Percentiles rank a stretch among this genome's conserved stretches.
phyloP scores from a whole-genome alignment of 2,888 invertebrate genomes.

The Scaptomyza parva region DNA sequence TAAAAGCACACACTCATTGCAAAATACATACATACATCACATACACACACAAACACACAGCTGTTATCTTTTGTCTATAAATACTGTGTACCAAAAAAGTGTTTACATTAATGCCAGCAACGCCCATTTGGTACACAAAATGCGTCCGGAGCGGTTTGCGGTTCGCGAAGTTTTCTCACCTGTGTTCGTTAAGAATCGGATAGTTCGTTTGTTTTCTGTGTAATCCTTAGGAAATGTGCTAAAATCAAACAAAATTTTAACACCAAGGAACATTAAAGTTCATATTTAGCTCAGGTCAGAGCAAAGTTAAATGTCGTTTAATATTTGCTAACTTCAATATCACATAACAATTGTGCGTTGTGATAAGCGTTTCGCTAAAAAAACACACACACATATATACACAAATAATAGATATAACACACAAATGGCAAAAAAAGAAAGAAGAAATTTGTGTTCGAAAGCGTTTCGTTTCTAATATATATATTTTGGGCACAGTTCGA shows the following conservation, averaged over 20 bases:
- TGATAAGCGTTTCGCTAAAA: constrained; percentile 51
- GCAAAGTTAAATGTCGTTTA: constrained; percentile 55
- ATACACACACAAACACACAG: no score
- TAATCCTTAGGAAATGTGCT: constrained; percentile 56
- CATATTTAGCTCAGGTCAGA: constrained; percentile 54
- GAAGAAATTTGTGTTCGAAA: constrained; percentile 11
- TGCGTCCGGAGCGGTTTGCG: constrained; percentile 3
- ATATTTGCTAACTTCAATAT: constrained; percentile 38
- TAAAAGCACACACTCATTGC: not conserved
- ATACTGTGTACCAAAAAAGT: not conserved
- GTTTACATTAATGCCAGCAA: constrained; percentile 18
- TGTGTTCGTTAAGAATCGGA: constrained; percentile 65
- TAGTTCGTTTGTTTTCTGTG: constrained; percentile 42
- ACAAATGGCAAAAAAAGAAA: constrained; percentile 25
- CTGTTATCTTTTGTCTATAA: constrained; percentile 24
- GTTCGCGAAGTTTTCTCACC: constrained; percentile 42
- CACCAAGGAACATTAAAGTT: constrained; percentile 45
- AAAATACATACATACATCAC: no score
- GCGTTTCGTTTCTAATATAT: constrained; percentile 16
- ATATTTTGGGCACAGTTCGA: constrained; percentile 33
- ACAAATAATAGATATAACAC: constrained; percentile 4
- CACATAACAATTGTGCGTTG: constrained; percentile 37
- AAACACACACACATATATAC: constrained; percentile 21
- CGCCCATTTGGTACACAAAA: constrained; percentile 15
- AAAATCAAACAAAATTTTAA: constrained; percentile 52